A percentile compares a stretch with the other conserved stretches of the same genome.
phyloP scores from a whole-genome alignment of 30 jellyfish, hydroid and myxozoan genomes.

The Hydractinia echinata region DNA sequence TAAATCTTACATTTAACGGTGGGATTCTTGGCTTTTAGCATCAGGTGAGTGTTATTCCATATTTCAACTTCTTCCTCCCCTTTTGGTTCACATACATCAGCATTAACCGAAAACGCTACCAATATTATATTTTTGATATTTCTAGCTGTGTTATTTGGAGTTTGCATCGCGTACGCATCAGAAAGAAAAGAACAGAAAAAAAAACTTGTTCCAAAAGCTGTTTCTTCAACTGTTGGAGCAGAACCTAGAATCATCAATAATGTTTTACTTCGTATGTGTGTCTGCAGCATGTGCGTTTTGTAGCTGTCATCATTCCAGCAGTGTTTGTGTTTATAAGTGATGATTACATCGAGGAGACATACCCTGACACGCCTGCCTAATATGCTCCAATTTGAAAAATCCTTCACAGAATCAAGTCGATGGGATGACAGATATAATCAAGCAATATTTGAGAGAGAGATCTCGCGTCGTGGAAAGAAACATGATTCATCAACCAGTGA shows the following conservation, averaged over 20 bases:
- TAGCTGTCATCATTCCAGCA: conserved; percentile 1
- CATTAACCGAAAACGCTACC: background rate
- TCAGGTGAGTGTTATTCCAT: conserved; percentile 10
- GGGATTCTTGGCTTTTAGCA: conserved; percentile 10
- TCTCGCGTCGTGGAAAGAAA: background rate
- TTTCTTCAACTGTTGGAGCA: background rate
- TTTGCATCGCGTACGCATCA: conserved; percentile 14
- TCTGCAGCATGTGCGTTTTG: conserved; percentile 18
- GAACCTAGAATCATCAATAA: conserved; percentile 13
- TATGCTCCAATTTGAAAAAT: no score
- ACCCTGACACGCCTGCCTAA: no score
- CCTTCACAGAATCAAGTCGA: no score
- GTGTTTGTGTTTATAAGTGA: conserved; percentile 18
- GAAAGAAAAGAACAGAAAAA: conserved; percentile 10
- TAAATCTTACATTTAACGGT: conserved; percentile 4
- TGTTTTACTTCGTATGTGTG: conserved; percentile 14
- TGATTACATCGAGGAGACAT: conserved; percentile 2
- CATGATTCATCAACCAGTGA: background rate
- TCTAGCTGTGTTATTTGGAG: conserved; percentile 24
- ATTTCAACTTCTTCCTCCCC: no score
- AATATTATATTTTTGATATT: background rate
- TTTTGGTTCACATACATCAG: background rate
- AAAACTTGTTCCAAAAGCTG: conserved; percentile 2
- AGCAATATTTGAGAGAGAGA: conserved; percentile 1
- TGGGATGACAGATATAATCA: background rate